Evolutionary conservation across 2,113 vertebrate genomes (phyloP), one percentile per base, ranked within the genome.

Genomic region (Salvelinus fontinalis): DNA sequence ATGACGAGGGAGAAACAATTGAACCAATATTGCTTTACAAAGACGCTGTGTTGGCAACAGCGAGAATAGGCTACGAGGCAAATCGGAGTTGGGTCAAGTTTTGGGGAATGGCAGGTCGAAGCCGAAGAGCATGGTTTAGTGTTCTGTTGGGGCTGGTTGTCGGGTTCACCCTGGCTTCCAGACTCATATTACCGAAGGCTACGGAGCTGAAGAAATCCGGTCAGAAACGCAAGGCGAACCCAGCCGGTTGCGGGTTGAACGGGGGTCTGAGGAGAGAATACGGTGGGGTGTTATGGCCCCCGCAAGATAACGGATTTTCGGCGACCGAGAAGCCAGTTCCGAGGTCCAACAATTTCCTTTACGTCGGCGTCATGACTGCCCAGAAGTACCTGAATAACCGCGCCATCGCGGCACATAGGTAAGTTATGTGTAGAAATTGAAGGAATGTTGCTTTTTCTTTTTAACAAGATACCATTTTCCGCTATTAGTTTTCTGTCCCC

Each of bases 321-420:
- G 75, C 82, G 9, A 89, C 92, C 0, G 86, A 89, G 74, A 80
- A 86, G 6, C 77, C 89, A 0, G 78, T 75, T 9, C 85, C 89
- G 66, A 81, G 87, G 14, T 94, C 94, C 71, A 89, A 85, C 6
- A 93, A 88, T 87, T 98, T 99, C 82, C 93, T 98, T 51, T 98
- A 95, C 88, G 96, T 98, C 29, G 97, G 97, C 70, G 97, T 98
- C 67, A 98, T 98, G 97, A 98, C 96, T 1, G 97, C 97, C 0
- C 95, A 98, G 95, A 98, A 98, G 85, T 98, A 98, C 93, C 96
- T 99, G 91, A 91, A 95, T 78, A 98, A 81, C 91, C 94, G 97
- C 51, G 97, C 96, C 2, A 93, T 97, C 87, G 97, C 97, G 0
- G 96, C 95, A 0, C 91, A 96, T 85, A 95, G 95, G 97, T 98